phyloP scores from a whole-genome alignment of 2,113 vertebrate genomes.

The Mus spicilegus region DNA sequence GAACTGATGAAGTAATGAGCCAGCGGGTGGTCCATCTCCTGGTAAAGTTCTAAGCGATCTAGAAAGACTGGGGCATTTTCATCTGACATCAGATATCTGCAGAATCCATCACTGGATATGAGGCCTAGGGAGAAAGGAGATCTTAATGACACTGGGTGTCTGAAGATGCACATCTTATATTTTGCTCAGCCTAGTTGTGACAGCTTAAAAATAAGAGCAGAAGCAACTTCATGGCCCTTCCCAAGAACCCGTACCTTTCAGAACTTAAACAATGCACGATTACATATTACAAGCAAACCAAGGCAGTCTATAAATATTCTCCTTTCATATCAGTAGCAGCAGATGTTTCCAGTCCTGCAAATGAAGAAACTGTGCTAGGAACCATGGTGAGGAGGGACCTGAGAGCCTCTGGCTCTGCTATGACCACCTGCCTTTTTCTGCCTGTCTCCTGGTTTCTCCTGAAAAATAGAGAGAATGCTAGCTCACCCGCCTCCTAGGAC shows the following conservation, averaged over 20 bases:
- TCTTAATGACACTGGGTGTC: slow-evolving; percentile 8
- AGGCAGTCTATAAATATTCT: background rate
- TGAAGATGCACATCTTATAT: background rate
- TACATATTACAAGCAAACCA: background rate
- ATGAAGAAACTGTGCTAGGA: background rate
- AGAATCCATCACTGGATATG: slow-evolving; percentile 99
- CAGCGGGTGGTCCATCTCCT: slow-evolving; percentile 98
- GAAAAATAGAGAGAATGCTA: background rate
- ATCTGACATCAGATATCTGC: slow-evolving; percentile 98
- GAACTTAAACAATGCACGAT: background rate
- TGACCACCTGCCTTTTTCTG: background rate
- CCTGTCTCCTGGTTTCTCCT: background rate
- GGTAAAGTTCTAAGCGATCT: slow-evolving; percentile 96
- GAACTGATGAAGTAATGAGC: slow-evolving; percentile 99
- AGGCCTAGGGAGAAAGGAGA: slow-evolving; percentile 85
- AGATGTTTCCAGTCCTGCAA: too few species aligned
- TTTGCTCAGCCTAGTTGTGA: background rate
- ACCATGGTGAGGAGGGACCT: background rate
- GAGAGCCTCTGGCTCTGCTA: background rate
- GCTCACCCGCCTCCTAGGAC: background rate
- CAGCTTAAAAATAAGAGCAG: background rate
- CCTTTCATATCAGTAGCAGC: background rate
- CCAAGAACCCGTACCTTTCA: background rate
- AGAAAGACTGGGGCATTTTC: slow-evolving; percentile 98
- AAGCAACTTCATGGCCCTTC: background rate